A percentile compares a stretch with the other conserved stretches of the same genome.
phyloP scores from a whole-genome alignment of 2,888 invertebrate genomes.

The Xestia sexstrigata region DNA sequence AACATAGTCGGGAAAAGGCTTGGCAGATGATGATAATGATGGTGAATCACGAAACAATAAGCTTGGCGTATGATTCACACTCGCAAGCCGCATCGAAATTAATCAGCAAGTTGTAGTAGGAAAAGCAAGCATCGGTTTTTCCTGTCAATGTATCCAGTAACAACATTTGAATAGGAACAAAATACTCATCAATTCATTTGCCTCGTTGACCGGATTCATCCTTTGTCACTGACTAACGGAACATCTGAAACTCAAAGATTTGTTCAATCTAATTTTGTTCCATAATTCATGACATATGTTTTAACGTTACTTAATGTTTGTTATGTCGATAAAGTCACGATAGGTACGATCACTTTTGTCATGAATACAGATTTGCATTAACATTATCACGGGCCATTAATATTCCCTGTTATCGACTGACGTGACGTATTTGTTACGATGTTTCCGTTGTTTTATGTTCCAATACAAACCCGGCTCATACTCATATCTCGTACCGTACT shows the following conservation, averaged over 20 bases:
- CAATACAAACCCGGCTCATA: constrained; percentile 47
- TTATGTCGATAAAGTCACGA: constrained; percentile 18
- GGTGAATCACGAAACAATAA: background rate
- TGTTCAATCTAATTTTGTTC: background rate
- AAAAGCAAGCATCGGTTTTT: background rate
- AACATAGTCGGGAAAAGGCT: too few relatives aligned
- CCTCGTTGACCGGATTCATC: background rate
- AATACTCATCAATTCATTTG: background rate
- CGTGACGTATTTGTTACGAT: constrained; percentile 69
- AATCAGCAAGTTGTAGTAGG: background rate
- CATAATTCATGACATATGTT: constrained; percentile 17
- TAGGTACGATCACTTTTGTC: constrained; percentile 51
- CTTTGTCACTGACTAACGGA: background rate
- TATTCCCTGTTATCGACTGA: constrained; percentile 66
- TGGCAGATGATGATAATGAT: too few relatives aligned
- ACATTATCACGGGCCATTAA: constrained; percentile 68
- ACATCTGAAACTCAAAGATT: constrained; percentile 9
- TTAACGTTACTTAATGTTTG: constrained; percentile 10
- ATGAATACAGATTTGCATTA: constrained; percentile 60
- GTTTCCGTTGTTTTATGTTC: constrained; percentile 69
- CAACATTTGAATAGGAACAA: background rate
- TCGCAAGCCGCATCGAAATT: background rate
- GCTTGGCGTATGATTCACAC: background rate
- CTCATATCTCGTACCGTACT: too few relatives aligned
- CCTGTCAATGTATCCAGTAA: too few relatives aligned